Conservation (phyloP, 2,797 vertebrate species). For the Cynopterus sphinx region DNA sequence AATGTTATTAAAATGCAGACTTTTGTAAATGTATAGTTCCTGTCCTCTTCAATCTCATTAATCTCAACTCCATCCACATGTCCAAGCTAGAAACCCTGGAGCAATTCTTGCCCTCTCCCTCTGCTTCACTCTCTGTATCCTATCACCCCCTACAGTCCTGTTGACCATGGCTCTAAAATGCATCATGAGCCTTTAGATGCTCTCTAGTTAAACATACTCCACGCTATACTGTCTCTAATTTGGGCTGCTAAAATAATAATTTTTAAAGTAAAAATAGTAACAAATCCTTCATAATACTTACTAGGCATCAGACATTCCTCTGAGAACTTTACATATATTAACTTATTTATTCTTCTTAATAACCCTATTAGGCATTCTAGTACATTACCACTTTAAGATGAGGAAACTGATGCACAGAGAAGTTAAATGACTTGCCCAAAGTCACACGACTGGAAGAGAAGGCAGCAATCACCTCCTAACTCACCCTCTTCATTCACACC, state of each 20-base stretch:
- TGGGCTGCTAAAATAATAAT: not conserved
- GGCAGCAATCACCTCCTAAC: not conserved
- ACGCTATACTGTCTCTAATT: not conserved
- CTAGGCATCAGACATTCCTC: not conserved
- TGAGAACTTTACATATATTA: not conserved
- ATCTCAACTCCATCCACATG: not conserved
- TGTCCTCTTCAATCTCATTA: not conserved
- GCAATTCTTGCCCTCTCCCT: not conserved
- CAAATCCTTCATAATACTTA: not conserved
- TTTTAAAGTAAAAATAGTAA: slow-evolving; percentile 1
- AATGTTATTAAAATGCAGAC: not conserved
- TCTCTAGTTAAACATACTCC: not conserved
- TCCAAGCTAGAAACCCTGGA: not conserved
- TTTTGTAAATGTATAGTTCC: not conserved
- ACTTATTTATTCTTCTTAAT: not conserved
- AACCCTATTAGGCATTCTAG: not conserved
- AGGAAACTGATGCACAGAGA: not conserved
- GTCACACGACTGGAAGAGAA: not conserved
- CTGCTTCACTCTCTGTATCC: not conserved
- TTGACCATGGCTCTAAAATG: not conserved
- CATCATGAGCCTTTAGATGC: not conserved
- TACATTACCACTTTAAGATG: not conserved
- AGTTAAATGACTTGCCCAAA: not conserved
- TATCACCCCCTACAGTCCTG: not conserved
- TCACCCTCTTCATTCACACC: not conserved